phyloP scores from a whole-genome alignment of 2,888 invertebrate genomes.

The Hyposoter didymator region DNA sequence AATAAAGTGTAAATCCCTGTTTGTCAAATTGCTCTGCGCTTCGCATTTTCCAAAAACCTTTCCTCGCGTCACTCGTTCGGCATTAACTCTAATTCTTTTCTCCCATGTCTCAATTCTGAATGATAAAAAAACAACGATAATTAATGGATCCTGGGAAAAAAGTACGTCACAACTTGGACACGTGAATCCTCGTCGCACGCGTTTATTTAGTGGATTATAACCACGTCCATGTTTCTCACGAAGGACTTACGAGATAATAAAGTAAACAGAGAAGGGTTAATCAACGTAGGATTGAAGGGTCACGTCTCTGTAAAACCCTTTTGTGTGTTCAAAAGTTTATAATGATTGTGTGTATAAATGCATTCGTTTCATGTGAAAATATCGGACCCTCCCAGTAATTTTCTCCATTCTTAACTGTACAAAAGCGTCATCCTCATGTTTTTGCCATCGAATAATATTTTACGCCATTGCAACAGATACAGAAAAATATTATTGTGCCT shows the following conservation, averaged over 20 bases:
- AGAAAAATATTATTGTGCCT: not conserved
- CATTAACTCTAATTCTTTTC: not conserved
- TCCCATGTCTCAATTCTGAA: not conserved
- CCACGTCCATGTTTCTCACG: constrained; percentile 15
- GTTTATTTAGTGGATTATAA: constrained; percentile 25
- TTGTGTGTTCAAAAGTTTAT: constrained; percentile 10
- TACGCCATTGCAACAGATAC: constrained; percentile 18
- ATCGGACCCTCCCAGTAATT: constrained; percentile 48
- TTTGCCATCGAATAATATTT: constrained; percentile 33
- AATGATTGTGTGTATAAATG: constrained; percentile 16
- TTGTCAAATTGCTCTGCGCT: constrained; percentile 4
- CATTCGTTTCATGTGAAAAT: not conserved
- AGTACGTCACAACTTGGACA: not conserved
- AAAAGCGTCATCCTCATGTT: not conserved
- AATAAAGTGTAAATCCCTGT: constrained; percentile 20
- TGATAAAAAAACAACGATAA: not conserved
- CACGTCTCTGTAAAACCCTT: constrained; percentile 5
- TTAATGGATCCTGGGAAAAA: not conserved
- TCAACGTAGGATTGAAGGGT: constrained; percentile 25
- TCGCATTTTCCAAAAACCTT: not conserved
- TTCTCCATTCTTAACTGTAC: constrained; percentile 26
- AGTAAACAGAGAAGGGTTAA: constrained; percentile 28
- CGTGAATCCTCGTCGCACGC: not conserved
- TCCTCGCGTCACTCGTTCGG: not conserved
- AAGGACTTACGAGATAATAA: constrained; percentile 16